Conservation (phyloP, 2,113 vertebrate genomes). For the Hypomesus transpacificus region DNA sequence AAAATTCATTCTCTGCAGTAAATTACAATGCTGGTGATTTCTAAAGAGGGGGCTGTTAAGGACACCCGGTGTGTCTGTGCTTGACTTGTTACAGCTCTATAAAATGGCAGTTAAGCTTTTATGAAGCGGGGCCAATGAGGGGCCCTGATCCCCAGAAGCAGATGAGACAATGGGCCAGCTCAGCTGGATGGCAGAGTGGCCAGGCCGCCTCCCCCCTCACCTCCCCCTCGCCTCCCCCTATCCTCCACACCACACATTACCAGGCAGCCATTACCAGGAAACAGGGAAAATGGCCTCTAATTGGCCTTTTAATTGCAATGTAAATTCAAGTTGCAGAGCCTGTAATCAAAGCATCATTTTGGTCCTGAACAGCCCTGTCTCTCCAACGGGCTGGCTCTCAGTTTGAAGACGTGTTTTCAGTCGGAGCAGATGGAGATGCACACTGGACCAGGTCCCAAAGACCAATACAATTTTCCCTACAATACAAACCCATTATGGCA, state of each 20-base stretch:
- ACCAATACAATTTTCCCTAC: neutral
- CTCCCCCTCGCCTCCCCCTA: neutral
- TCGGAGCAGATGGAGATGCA: slow-evolving; percentile 39
- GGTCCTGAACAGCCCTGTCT: slow-evolving; percentile 12
- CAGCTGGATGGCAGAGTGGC: slow-evolving; percentile 36
- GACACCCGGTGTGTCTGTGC: slow-evolving; percentile 28
- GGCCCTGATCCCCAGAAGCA: slow-evolving; percentile 14
- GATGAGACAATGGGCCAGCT: slow-evolving; percentile 32
- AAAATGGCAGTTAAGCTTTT: slow-evolving; percentile 54
- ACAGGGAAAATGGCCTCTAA: slow-evolving; percentile 49
- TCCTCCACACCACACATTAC: slow-evolving; percentile 28
- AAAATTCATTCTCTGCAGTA: slow-evolving; percentile 34
- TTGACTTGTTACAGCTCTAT: slow-evolving; percentile 28
- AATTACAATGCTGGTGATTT: slow-evolving; percentile 49
- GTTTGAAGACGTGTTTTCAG: slow-evolving; percentile 18
- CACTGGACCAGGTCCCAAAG: slow-evolving; percentile 14
- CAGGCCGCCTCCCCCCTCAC: neutral
- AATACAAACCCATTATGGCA: neutral
- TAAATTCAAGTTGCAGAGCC: slow-evolving; percentile 47
- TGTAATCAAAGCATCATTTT: slow-evolving; percentile 32
- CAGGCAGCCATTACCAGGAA: slow-evolving; percentile 47
- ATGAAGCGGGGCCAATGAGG: slow-evolving; percentile 41
- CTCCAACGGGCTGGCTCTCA: slow-evolving; percentile 23
- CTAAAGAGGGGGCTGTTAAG: slow-evolving; percentile 22
- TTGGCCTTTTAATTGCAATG: slow-evolving; percentile 57